These are phyloP conservation scores for Anas platyrhynchos DNA, from an alignment of 2,113 vertebrate species.

Conservation along the genomic window DNA sequence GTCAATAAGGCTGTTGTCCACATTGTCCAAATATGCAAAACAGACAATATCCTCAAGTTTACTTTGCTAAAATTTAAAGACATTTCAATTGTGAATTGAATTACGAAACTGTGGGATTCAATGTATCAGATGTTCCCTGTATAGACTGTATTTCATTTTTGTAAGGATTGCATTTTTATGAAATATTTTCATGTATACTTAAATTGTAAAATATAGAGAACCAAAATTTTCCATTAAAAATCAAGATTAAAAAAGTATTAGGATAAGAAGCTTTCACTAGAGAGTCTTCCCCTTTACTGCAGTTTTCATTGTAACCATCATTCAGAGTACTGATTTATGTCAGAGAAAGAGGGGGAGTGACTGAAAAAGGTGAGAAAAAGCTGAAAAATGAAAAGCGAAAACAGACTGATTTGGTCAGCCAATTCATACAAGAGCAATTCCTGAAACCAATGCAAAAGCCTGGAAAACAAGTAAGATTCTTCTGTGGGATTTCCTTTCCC, in stretches of 20 bases:
- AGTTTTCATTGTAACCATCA: neutral
- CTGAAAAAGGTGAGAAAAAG: slow-evolving; percentile 9
- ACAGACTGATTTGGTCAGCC: slow-evolving; percentile 1
- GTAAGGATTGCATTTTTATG: neutral
- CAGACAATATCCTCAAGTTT: neutral
- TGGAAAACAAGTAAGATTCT: slow-evolving; percentile 46
- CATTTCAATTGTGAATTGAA: neutral
- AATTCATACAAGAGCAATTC: slow-evolving; percentile 4
- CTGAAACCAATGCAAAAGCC: neutral
- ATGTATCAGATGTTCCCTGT: neutral
- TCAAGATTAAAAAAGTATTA: neutral
- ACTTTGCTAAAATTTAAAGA: neutral
- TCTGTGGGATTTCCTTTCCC: slow-evolving; percentile 29
- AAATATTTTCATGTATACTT: neutral
- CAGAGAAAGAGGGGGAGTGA: neutral
- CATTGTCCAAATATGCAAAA: neutral
- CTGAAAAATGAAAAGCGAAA: slow-evolving; percentile 1
- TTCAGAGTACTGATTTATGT: neutral
- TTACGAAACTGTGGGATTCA: neutral
- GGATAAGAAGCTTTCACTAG: neutral
- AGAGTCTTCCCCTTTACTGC: neutral
- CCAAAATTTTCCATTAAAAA: neutral
- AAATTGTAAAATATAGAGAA: neutral
- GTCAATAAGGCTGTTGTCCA: neutral
- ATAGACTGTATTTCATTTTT: neutral